Evolutionary conservation across 1,140 invertebrate genomes (phyloP).

Genomic region (Chironomus tepperi): DNA sequence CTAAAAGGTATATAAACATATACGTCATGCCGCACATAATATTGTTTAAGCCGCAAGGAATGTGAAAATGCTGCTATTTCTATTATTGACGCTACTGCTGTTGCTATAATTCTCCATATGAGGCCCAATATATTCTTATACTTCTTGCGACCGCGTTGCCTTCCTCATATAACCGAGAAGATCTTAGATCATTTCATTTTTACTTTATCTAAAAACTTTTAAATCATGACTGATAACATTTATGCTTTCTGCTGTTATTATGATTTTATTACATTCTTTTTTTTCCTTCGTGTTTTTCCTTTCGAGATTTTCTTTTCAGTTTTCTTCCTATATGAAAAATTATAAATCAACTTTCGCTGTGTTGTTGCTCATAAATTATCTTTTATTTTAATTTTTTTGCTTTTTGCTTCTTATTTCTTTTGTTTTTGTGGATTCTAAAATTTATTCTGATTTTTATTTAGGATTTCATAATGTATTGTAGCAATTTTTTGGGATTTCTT

Average conservation of each 20-base stretch:
- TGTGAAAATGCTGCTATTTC: neutral
- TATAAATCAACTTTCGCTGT: neutral
- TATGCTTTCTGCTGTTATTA: neutral
- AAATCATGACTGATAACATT: slow-evolving; percentile 23
- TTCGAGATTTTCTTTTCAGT: neutral
- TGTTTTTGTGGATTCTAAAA: too few species aligned
- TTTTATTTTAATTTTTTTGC: too few species aligned
- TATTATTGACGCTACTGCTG: neutral
- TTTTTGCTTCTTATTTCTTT: too few species aligned
- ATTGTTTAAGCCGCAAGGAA: slow-evolving; percentile 7
- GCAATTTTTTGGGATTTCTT: too few species aligned
- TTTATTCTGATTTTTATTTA: too few species aligned
- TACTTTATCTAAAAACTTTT: slow-evolving; percentile 21
- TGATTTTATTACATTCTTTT: neutral
- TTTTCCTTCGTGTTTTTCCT: too few species aligned
- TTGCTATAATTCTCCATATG: slow-evolving; percentile 6
- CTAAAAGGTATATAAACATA: neutral
- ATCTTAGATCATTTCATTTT: neutral
- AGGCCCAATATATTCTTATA: neutral
- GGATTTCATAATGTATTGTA: too few species aligned
- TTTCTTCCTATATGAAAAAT: neutral
- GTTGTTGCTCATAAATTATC: too few species aligned
- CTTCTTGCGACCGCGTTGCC: too few species aligned
- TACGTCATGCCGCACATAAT: slow-evolving; percentile 12
- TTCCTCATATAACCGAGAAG: neutral